phyloP scores from a whole-genome alignment of 2,113 vertebrate species.

The Chiloscyllium plagiosum region DNA sequence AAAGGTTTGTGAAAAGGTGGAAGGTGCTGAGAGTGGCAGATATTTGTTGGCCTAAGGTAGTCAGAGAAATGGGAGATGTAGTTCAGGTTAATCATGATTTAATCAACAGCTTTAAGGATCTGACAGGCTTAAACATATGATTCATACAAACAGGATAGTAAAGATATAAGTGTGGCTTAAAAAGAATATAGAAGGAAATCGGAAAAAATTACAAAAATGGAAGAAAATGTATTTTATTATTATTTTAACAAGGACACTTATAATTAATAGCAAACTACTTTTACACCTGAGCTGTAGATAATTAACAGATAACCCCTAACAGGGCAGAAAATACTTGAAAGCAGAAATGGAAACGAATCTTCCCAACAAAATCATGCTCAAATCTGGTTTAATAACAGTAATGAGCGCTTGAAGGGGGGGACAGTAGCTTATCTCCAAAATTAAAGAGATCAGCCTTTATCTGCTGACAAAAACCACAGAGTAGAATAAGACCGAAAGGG shows the following conservation, averaged over 20 bases:
- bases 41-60: not conserved
- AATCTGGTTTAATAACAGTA: slow-evolving; percentile 18
- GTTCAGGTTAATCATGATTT: not conserved
- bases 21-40: not conserved
- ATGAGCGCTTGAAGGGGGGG: not conserved
- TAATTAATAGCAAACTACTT: not conserved
- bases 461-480: slow-evolving; percentile 71
- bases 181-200: not conserved
- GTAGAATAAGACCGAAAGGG: slow-evolving; percentile 69
- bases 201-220: not conserved
- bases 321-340: not conserved
- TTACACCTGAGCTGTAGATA: not conserved
- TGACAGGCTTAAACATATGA: not conserved
- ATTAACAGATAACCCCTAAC: not conserved
- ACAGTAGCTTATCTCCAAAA: slow-evolving; percentile 62
- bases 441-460: slow-evolving; percentile 81
- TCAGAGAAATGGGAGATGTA: not conserved
- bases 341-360: not conserved
- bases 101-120: not conserved
- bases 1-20: not conserved
- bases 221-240: not conserved
- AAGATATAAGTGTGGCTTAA: not conserved
- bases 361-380: not conserved
- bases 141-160: not conserved
- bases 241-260: not conserved